phyloP scores from a whole-genome alignment of 2,888 invertebrate genomes.

The Vesta saturnalis region DNA sequence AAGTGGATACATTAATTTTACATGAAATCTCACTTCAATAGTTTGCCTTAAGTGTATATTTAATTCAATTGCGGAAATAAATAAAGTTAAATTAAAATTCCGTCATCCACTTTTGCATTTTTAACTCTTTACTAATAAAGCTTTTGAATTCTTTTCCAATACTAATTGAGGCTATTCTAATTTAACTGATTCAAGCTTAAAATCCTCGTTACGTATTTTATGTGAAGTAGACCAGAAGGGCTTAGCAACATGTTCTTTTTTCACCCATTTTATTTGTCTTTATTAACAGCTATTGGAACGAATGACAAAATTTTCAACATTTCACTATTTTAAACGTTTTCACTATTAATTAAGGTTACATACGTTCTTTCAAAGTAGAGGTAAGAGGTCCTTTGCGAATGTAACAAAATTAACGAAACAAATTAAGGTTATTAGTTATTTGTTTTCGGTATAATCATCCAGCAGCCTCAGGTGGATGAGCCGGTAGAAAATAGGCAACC shows the following conservation, averaged over 20 bases:
- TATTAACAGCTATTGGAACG: no score
- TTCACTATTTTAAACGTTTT: no score
- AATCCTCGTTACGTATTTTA: constrained; percentile 29
- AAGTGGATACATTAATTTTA: constrained; percentile 24
- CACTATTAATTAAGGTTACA: no score
- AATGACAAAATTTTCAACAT: no score
- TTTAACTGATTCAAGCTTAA: constrained; percentile 14
- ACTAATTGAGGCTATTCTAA: constrained; percentile 28
- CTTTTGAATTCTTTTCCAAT: constrained; percentile 16
- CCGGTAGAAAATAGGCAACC: no score
- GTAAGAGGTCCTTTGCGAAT: no score
- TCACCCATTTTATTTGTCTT: not conserved
- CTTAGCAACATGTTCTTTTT: constrained; percentile 8
- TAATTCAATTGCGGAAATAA: not conserved
- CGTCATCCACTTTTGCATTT: not conserved
- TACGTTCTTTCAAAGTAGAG: no score
- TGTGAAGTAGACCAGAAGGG: constrained; percentile 32
- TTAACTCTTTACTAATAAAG: not conserved
- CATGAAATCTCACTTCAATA: constrained; percentile 6
- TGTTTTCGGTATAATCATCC: no score
- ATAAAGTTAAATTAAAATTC: not conserved
- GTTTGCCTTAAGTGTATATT: not conserved
- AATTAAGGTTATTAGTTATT: no score
- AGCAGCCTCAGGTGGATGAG: no score
- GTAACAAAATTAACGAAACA: no score